A percentile compares a stretch with the other conserved stretches of the same genome.
Conservation (phyloP, 2,888 invertebrate species). For the Ferdinandea cuprea region DNA sequence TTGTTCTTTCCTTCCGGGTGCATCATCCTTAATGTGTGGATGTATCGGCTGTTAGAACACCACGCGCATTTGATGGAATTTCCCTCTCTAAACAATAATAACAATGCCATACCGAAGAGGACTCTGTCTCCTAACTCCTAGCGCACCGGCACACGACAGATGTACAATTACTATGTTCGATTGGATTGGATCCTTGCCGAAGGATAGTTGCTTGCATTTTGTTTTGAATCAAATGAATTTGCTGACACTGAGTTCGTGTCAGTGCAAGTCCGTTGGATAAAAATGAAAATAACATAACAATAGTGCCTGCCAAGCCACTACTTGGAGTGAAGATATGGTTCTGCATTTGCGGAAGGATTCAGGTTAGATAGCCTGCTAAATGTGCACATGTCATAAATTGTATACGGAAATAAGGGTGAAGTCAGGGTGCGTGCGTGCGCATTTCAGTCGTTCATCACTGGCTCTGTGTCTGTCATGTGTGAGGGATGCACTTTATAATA, state of each 20-base stretch:
- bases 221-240: neutral
- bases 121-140: neutral
- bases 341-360: slow-evolving; percentile 49
- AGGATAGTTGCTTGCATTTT: neutral
- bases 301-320: too few species aligned
- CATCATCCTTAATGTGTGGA: slow-evolving; percentile 44
- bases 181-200: slow-evolving; percentile 28
- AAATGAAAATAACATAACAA: slow-evolving; percentile 71
- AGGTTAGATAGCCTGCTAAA: slow-evolving; percentile 28
- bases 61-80: slow-evolving; percentile 63
- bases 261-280: slow-evolving; percentile 30
- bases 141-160: slow-evolving; percentile 72
- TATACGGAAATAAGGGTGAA: slow-evolving; percentile 64
- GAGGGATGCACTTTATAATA: slow-evolving; percentile 52
- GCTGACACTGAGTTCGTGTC: slow-evolving; percentile 18
- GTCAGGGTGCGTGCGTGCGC: slow-evolving; percentile 42
- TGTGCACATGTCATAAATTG: slow-evolving; percentile 54
- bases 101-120: slow-evolving; percentile 31
- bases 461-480: slow-evolving; percentile 51
- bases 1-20: slow-evolving; percentile 66
- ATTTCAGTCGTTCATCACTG: slow-evolving; percentile 54
- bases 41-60: slow-evolving; percentile 43
- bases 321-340: slow-evolving; percentile 19
- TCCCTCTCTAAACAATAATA: slow-evolving; percentile 51
- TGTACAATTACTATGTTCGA: slow-evolving; percentile 41